These are phyloP conservation scores for Sminthurinus signatus DNA, from an alignment of 1,140 invertebrate species.

Conservation along the genomic window DNA sequence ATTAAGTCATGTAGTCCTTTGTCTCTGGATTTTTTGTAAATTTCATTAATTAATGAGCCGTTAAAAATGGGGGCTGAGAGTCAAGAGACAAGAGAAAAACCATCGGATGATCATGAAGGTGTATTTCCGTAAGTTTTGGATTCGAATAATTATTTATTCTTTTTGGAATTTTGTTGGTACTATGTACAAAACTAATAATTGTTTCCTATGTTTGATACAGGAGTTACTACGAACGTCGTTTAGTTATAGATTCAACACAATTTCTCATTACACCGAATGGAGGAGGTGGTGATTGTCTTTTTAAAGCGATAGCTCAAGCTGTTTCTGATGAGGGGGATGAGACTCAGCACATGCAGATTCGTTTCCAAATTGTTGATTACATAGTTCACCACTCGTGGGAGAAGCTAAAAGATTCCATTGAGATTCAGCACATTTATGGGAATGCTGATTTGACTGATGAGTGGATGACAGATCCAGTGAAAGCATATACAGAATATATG, in stretches of 20 bases:
- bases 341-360: constrained; percentile 6
- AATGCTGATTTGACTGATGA: constrained; percentile 4
- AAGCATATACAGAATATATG: constrained; percentile 18
- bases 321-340: constrained; percentile 5
- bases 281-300: constrained; percentile 21
- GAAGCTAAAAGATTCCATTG: constrained; percentile 16
- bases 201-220: too few relatives aligned
- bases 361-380: constrained; percentile 12
- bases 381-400: constrained; percentile 8
- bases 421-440: constrained; percentile 18
- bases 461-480: constrained; percentile 12
- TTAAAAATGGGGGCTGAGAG: too few relatives aligned
- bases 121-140: too few relatives aligned
- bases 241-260: not conserved
- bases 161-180: too few relatives aligned
- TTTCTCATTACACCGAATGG: constrained; percentile 18
- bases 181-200: too few relatives aligned
- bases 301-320: constrained; percentile 25
- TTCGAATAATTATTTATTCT: too few relatives aligned
- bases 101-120: too few relatives aligned
- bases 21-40: too few relatives aligned
- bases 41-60: too few relatives aligned
- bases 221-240: constrained; percentile 1
- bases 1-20: too few relatives aligned
- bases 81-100: too few relatives aligned